phyloP scores from a whole-genome alignment of 1,140 invertebrate species.

The Drosophila bifasciata region DNA sequence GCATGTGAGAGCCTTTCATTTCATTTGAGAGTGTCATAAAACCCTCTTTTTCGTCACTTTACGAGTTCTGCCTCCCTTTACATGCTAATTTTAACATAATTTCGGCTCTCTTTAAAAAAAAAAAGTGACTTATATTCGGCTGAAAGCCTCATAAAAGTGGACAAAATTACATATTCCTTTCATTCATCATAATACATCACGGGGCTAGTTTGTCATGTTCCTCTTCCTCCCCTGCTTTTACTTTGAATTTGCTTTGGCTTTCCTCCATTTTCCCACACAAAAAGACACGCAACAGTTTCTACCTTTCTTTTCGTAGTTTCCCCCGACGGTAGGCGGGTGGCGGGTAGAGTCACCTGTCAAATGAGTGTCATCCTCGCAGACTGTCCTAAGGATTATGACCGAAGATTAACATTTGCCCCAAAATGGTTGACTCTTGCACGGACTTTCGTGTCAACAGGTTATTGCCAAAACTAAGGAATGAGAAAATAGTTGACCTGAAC shows the following conservation, averaged over 20 bases:
- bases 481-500: constrained; percentile 2
- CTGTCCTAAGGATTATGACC: constrained; percentile 41
- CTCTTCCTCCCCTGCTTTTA: not conserved
- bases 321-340: not conserved
- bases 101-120: not conserved
- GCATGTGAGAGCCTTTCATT: constrained; percentile 28
- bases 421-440: constrained; percentile 42
- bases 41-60: constrained; percentile 7
- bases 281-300: constrained; percentile 39
- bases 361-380: constrained; percentile 42
- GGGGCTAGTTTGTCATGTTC: constrained; percentile 22
- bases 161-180: constrained; percentile 27
- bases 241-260: too few species aligned
- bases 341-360: constrained; percentile 6
- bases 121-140: not conserved
- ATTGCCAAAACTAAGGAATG: not conserved
- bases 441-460: constrained; percentile 31
- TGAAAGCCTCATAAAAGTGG: constrained; percentile 25
- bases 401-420: constrained; percentile 33
- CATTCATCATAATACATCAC: constrained; percentile 42
- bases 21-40: constrained; percentile 29
- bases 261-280: constrained; percentile 4
- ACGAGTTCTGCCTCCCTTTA: constrained; percentile 11
- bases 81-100: constrained; percentile 40
- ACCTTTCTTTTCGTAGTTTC: constrained; percentile 1